Conservation (phyloP, 2,888 invertebrate species). For the Gryllus longicercus region DNA sequence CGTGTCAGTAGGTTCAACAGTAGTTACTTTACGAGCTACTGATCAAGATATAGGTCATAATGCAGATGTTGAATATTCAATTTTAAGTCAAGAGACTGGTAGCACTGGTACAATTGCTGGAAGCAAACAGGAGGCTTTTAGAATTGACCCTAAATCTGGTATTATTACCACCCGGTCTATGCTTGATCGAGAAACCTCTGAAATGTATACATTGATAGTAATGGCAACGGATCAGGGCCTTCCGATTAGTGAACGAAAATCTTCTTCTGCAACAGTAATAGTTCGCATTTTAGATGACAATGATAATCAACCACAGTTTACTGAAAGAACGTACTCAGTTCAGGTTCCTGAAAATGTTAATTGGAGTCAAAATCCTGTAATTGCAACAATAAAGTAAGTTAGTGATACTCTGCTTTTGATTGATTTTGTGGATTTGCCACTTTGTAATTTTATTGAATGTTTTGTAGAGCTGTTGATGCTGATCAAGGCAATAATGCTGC, state of each 20-base stretch:
- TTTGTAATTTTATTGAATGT: constrained; percentile 19
- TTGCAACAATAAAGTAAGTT: constrained; percentile 66
- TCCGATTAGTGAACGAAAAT: constrained; percentile 71
- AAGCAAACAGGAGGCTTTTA: constrained; percentile 64
- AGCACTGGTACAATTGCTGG: constrained; percentile 48
- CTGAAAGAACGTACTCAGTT: constrained; percentile 83
- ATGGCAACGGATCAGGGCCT: constrained; percentile 82
- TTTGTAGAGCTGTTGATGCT: constrained; percentile 76
- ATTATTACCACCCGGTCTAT: constrained; percentile 77
- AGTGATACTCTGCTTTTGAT: too few relatives aligned
- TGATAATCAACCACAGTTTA: constrained; percentile 91
- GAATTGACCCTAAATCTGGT: constrained; percentile 80
- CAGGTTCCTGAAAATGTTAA: constrained; percentile 86
- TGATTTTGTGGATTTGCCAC: too few relatives aligned
- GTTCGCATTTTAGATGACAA: constrained; percentile 84
- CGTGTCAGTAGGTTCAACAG: constrained; percentile 80
- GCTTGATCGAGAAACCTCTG: constrained; percentile 83
- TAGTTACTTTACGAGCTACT: constrained; percentile 84
- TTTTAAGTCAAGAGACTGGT: constrained; percentile 66
- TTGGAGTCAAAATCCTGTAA: constrained; percentile 76
- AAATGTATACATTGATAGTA: constrained; percentile 78
- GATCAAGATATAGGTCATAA: constrained; percentile 90
- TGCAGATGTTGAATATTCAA: constrained; percentile 78
- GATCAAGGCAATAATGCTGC: constrained; percentile 92
- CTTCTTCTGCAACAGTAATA: constrained; percentile 78